A percentile compares a stretch with the other conserved stretches of the same genome.
Conservation (phyloP, 2,113 vertebrate genomes). For the Anolis carolinensis region DNA sequence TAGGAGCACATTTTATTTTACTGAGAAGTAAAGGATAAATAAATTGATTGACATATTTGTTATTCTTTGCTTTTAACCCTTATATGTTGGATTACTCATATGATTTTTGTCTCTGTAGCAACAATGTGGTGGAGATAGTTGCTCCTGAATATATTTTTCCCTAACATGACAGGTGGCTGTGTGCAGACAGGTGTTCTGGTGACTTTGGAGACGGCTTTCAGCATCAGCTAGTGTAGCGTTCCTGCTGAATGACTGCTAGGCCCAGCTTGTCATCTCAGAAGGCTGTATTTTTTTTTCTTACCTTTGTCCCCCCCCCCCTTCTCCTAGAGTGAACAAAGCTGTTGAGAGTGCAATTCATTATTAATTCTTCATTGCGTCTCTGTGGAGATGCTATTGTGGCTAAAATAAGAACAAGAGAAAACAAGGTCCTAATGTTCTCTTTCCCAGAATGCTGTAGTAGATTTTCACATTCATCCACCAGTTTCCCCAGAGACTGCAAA, state of each 20-base stretch:
- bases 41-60: not conserved
- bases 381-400: not conserved
- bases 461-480: not conserved
- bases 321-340: conserved; percentile 50
- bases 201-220: conserved; percentile 47
- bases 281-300: not conserved
- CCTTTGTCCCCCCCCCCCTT: conserved; percentile 37
- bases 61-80: conserved; percentile 26
- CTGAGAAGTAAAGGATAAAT: not conserved
- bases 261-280: conserved; percentile 29
- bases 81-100: conserved; percentile 3
- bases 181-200: conserved; percentile 47
- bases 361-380: conserved; percentile 27
- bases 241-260: conserved; percentile 54
- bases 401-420: conserved; percentile 15
- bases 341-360: conserved; percentile 28
- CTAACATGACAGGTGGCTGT: conserved; percentile 60
- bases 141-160: conserved; percentile 41
- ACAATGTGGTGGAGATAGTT: not conserved
- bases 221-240: conserved; percentile 46
- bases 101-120: conserved; percentile 23
- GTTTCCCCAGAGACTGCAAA: not conserved
- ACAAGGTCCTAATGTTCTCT: not conserved
- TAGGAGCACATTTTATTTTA: not conserved
- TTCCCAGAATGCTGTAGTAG: conserved; percentile 11